Evolutionary conservation across 2,888 invertebrate genomes (phyloP).

Genomic region (Vanessa cardui): DNA sequence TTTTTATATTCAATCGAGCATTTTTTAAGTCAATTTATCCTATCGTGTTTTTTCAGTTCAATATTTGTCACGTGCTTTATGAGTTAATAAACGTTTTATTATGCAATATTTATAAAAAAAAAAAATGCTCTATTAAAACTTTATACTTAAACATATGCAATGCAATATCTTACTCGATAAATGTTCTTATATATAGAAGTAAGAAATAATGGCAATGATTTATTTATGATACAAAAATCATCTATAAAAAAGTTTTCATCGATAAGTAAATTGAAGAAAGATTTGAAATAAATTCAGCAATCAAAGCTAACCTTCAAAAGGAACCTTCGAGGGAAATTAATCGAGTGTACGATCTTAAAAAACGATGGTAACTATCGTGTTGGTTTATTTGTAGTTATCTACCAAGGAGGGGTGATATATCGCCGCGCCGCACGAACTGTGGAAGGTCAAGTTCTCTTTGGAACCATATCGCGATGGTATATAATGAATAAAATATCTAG

Average conservation of each 20-base stretch:
- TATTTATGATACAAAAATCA: neutral
- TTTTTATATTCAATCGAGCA: too few species aligned
- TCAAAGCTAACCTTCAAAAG: constrained; percentile 26
- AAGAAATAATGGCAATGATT: too few species aligned
- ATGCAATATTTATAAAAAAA: too few species aligned
- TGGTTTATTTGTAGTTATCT: constrained; percentile 41
- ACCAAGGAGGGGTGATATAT: constrained; percentile 55
- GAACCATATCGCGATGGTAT: constrained; percentile 31
- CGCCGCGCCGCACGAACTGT: constrained; percentile 56
- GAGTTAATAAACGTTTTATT: too few species aligned
- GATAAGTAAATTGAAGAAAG: neutral
- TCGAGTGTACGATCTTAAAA: constrained; percentile 14
- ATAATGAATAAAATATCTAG: constrained; percentile 29
- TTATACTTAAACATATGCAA: too few species aligned
- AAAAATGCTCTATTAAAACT: too few species aligned
- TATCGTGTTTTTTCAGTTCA: too few species aligned
- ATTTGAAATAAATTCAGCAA: neutral
- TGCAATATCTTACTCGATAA: too few species aligned
- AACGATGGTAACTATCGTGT: constrained; percentile 31
- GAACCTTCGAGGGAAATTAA: constrained; percentile 14
- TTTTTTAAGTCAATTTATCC: too few species aligned
- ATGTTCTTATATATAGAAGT: too few species aligned
- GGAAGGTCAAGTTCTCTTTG: constrained; percentile 59
- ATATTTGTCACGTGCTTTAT: too few species aligned
- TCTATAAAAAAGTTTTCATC: neutral